These are phyloP conservation scores for Thaumetopoea pityocampa DNA, from an alignment of 1,140 invertebrate species.

Conservation along the genomic window DNA sequence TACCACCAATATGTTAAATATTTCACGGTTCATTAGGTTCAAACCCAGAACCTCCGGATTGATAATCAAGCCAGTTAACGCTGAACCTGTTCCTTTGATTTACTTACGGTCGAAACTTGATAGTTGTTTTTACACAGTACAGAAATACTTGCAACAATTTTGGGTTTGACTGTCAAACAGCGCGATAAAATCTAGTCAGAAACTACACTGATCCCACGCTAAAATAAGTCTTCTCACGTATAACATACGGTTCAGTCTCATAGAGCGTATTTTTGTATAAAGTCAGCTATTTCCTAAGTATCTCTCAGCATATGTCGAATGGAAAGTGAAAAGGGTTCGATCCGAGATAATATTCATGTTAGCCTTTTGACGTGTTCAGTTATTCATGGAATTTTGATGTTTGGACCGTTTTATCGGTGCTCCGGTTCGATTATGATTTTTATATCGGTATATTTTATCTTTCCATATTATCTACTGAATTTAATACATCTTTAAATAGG, in stretches of 20 bases:
- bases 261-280: neutral
- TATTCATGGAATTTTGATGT: conserved; percentile 51
- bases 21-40: too few relatives aligned
- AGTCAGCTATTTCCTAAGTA: conserved; percentile 24
- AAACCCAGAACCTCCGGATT: too few relatives aligned
- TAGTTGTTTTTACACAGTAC: too few relatives aligned
- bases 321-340: conserved; percentile 25
- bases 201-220: too few relatives aligned
- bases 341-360: conserved; percentile 42
- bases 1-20: too few relatives aligned
- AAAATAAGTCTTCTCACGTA: neutral
- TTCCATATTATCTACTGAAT: neutral
- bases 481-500: too few relatives aligned
- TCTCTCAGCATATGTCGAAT: conserved; percentile 20
- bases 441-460: conserved; percentile 3
- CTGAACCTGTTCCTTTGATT: too few relatives aligned
- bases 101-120: too few relatives aligned
- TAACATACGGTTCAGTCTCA: neutral
- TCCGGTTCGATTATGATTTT: conserved; percentile 17
- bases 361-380: conserved; percentile 44
- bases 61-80: too few relatives aligned
- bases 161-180: too few relatives aligned
- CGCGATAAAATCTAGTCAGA: too few relatives aligned
- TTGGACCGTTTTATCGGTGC: conserved; percentile 31
- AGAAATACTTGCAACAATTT: too few relatives aligned